A percentile compares a stretch with the other conserved stretches of the same genome.
phyloP scores from a whole-genome alignment of 92 coral and sea anemone species.

The Porites lobata region DNA sequence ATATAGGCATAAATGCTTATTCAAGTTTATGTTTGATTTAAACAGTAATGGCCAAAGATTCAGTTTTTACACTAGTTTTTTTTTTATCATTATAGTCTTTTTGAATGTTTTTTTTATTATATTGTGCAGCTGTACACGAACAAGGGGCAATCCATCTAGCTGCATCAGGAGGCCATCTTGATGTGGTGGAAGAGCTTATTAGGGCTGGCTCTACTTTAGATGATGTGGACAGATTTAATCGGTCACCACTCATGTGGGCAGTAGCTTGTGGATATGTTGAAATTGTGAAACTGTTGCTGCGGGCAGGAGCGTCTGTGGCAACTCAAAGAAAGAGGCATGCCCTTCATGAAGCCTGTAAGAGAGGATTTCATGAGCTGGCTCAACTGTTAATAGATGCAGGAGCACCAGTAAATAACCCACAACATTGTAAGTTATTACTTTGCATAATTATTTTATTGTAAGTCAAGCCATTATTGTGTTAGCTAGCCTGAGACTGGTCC shows the following conservation, averaged over 20 bases:
- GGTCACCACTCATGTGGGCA: conserved; percentile 97
- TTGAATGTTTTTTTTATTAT: too few species aligned
- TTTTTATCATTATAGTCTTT: too few species aligned
- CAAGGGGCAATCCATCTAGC: conserved; percentile 67
- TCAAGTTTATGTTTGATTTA: too few species aligned
- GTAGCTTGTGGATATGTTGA: conserved; percentile 70
- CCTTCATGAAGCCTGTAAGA: conserved; percentile 96
- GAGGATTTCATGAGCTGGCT: conserved; percentile 79
- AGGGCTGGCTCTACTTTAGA: conserved; percentile 78
- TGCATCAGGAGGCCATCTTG: conserved; percentile 84
- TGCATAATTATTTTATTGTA: not conserved
- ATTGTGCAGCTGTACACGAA: too few species aligned
- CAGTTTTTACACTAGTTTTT: too few species aligned
- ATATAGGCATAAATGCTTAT: too few species aligned
- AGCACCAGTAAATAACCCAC: conserved; percentile 91
- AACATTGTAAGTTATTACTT: conserved; percentile 74
- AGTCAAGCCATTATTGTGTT: too few species aligned
- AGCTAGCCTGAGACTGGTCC: too few species aligned
- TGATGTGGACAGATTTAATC: conserved; percentile 87
- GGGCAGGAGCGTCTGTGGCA: conserved; percentile 85
- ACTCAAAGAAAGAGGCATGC: conserved; percentile 91
- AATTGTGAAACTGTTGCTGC: conserved; percentile 76
- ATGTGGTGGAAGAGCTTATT: conserved; percentile 75
- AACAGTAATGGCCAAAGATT: too few species aligned
- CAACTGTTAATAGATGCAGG: conserved; percentile 82